Conservation (phyloP, 1,140 invertebrate species). For the Trichoplusia ni region DNA sequence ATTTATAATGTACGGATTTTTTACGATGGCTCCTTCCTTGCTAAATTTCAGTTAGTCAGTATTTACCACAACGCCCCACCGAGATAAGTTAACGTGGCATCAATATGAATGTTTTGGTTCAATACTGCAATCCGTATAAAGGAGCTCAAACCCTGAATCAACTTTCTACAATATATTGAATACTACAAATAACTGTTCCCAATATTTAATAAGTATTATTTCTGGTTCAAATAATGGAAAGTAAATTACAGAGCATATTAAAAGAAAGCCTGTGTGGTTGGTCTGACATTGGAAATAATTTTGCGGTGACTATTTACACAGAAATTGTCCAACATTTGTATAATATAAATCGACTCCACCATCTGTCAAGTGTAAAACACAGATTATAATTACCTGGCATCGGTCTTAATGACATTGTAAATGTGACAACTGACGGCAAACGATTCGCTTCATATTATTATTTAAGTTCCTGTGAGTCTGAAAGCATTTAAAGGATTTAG, state of each 20-base stretch:
- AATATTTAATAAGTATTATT: too few relatives aligned
- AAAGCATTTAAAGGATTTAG: too few relatives aligned
- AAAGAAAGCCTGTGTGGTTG: not conserved
- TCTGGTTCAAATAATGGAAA: not conserved
- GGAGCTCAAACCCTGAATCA: too few relatives aligned
- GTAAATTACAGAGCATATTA: not conserved
- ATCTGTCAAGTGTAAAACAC: constrained; percentile 32
- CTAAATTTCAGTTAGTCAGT: constrained; percentile 46
- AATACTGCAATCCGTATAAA: too few relatives aligned
- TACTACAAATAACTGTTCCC: too few relatives aligned
- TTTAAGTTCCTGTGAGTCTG: too few relatives aligned
- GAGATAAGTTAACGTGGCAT: not conserved
- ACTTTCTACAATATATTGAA: too few relatives aligned
- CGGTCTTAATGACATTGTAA: not conserved
- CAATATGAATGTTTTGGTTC: not conserved
- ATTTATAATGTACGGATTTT: constrained; percentile 61
- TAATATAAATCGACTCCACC: constrained; percentile 34
- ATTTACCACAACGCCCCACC: constrained; percentile 20
- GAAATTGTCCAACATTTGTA: constrained; percentile 39
- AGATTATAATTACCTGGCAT: constrained; percentile 22
- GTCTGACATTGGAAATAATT: constrained; percentile 9
- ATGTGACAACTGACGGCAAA: not conserved
- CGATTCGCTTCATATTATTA: too few relatives aligned
- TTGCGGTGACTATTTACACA: constrained; percentile 35
- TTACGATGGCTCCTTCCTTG: constrained; percentile 41